phyloP scores from a whole-genome alignment of 2,113 vertebrate genomes.

The Atrichornis clamosus region DNA sequence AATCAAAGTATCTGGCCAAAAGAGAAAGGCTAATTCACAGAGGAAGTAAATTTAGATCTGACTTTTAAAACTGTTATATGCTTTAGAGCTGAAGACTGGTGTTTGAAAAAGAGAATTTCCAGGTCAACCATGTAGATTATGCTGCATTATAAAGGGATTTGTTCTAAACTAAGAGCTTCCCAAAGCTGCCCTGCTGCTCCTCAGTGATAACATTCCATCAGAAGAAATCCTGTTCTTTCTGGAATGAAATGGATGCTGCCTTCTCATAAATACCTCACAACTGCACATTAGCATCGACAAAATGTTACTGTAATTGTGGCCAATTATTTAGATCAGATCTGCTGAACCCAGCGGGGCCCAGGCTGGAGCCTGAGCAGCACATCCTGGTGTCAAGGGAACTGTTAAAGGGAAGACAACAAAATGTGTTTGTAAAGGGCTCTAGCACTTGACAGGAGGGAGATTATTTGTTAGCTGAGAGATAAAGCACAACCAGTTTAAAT shows the following conservation, averaged over 20 bases:
- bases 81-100: not conserved
- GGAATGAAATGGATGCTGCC: not conserved
- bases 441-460: not conserved
- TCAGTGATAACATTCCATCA: not conserved
- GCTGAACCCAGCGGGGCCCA: not conserved
- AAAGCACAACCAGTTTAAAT: not conserved
- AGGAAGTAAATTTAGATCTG: not conserved
- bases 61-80: not conserved
- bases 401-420: not conserved
- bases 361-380: not conserved
- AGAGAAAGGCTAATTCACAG: not conserved
- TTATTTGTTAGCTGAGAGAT: not conserved
- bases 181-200: constrained; percentile 4
- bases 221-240: not conserved
- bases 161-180: not conserved
- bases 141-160: constrained; percentile 16
- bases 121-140: not conserved
- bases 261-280: not conserved
- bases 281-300: not conserved
- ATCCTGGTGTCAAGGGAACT: not conserved
- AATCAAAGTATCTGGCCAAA: not conserved
- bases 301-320: not conserved
- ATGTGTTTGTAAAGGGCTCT: not conserved
- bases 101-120: not conserved
- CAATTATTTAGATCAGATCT: not conserved